Evolutionary conservation across 2,888 invertebrate genomes (phyloP).

Genomic region (Perizoma flavofasciatum): DNA sequence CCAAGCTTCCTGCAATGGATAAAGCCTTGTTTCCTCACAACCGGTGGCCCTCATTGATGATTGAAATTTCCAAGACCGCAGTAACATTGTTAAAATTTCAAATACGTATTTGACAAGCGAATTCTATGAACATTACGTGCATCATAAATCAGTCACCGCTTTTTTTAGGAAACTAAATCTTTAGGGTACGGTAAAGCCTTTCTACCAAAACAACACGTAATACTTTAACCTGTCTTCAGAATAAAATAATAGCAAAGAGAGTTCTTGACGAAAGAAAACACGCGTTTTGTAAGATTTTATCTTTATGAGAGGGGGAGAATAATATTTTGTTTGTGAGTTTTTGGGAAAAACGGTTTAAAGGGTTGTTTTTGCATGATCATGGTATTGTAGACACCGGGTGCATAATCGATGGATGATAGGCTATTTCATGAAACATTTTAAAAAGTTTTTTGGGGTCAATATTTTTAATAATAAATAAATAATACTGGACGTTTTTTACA

Average conservation of each 20-base stretch:
- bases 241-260: constrained; percentile 67
- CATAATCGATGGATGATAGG: background rate
- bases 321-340: constrained; percentile 26
- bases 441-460: too few species aligned
- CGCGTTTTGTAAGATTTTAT: constrained; percentile 55
- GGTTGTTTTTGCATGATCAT: constrained; percentile 24
- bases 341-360: constrained; percentile 17
- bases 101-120: too few species aligned
- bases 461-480: too few species aligned
- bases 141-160: too few species aligned
- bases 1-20: constrained; percentile 58
- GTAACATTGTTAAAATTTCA: too few species aligned
- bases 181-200: constrained; percentile 55
- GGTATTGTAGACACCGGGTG: constrained; percentile 5
- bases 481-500: too few species aligned
- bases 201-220: constrained; percentile 50
- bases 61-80: too few species aligned
- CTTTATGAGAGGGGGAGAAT: constrained; percentile 42
- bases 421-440: too few species aligned
- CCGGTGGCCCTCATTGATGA: too few species aligned
- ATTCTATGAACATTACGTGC: too few species aligned
- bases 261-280: constrained; percentile 61
- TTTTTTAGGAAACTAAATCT: too few species aligned
- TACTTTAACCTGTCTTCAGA: constrained; percentile 58
- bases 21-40: too few species aligned